Conservation (phyloP, 2,113 vertebrate species). For the Alectura lathami region DNA sequence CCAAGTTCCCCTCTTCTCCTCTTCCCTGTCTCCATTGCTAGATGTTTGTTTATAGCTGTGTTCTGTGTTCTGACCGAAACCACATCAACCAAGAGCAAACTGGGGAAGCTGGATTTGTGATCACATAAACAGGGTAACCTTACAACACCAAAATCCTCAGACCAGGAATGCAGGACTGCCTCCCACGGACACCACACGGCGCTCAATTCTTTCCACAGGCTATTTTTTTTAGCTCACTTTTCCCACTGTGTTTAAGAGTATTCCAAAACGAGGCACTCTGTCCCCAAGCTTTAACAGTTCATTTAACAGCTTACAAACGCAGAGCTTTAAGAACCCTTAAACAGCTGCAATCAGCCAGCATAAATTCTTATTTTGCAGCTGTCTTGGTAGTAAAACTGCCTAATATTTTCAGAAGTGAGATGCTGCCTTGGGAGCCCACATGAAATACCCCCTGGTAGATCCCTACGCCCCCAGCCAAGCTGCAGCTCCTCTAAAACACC, state of each 20-base stretch:
- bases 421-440: neutral
- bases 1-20: neutral
- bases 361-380: neutral
- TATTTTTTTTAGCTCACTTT: neutral
- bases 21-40: neutral
- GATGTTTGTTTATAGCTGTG: neutral
- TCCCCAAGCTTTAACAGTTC: neutral
- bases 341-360: neutral
- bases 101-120: neutral
- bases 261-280: neutral
- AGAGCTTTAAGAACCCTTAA: neutral
- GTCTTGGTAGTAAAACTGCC: neutral
- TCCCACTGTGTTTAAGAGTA: neutral
- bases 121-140: neutral
- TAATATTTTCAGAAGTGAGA: neutral
- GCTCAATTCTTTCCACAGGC: neutral
- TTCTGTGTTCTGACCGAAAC: neutral
- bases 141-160: neutral
- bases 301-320: neutral
- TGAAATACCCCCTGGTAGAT: neutral
- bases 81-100: neutral
- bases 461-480: neutral
- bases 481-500: neutral
- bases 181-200: neutral
- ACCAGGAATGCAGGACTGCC: neutral